Conservation (phyloP, 2,113 vertebrate species). For the Willisornis vidua region DNA sequence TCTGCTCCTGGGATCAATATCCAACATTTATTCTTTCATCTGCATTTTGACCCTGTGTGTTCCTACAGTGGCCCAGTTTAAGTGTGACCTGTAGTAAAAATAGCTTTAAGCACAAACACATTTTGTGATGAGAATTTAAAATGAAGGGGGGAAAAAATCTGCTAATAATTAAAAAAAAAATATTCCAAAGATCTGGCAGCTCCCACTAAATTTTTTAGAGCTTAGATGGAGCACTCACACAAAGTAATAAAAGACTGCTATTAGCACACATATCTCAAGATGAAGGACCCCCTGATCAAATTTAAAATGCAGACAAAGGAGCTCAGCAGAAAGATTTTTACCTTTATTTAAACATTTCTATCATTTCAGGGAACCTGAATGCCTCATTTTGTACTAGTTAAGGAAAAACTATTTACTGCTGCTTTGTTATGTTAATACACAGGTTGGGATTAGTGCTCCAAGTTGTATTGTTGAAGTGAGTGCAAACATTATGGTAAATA, state of each 20-base stretch:
- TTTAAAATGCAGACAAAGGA: not conserved
- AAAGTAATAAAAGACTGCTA: not conserved
- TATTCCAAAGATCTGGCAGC: not conserved
- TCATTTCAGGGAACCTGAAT: not conserved
- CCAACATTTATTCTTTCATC: not conserved
- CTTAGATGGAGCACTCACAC: not conserved
- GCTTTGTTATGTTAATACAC: slow-evolving; percentile 15
- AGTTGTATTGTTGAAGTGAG: not conserved
- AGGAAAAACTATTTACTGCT: not conserved
- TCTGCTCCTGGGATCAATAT: not conserved
- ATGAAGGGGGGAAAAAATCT: not conserved
- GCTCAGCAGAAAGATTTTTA: not conserved
- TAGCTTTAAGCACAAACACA: not conserved
- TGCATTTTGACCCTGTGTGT: not conserved
- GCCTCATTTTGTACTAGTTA: not conserved
- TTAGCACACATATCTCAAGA: not conserved
- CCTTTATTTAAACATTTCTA: not conserved
- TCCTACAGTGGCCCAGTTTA: not conserved
- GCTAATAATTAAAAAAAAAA: not conserved
- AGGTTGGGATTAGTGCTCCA: not conserved
- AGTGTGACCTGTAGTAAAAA: not conserved
- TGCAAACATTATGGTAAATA: not conserved
- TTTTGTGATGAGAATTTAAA: not conserved
- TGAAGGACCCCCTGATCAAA: not conserved
- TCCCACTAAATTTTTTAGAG: not conserved